Conservation (phyloP, 1,140 invertebrate genomes). For the Leptopilina clavipes region DNA sequence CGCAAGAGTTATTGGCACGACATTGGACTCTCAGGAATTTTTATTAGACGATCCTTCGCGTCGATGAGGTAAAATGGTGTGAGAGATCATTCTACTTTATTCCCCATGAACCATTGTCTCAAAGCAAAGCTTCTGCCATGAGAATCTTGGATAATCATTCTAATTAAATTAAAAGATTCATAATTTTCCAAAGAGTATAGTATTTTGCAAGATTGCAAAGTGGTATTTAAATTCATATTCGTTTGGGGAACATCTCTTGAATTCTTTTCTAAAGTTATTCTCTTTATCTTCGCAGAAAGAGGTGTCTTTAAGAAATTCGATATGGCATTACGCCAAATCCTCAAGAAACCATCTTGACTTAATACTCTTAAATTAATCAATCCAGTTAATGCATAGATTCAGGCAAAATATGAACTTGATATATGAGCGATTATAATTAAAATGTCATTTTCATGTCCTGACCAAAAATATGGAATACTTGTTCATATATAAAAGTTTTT, state of each 20-base stretch:
- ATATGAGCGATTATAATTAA: no score
- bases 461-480: no score
- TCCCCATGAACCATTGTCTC: not conserved
- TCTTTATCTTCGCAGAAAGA: not conserved
- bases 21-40: slow-evolving; percentile 23
- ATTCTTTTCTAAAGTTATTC: not conserved
- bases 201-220: not conserved
- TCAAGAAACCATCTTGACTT: not conserved
- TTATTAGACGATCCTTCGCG: slow-evolving; percentile 9
- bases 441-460: no score
- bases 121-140: not conserved
- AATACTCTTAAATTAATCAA: not conserved
- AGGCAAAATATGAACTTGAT: no score
- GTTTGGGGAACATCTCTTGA: not conserved
- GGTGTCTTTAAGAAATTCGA: slow-evolving; percentile 21
- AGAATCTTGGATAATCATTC: not conserved
- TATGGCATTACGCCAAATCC: slow-evolving; percentile 5
- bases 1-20: slow-evolving; percentile 25
- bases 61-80: slow-evolving; percentile 16
- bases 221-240: no score
- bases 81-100: slow-evolving; percentile 9
- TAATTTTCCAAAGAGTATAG: no score
- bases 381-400: no score
- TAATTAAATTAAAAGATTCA: not conserved
- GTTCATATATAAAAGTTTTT: no score